Evolutionary conservation across 64 coral and sea anemone species (phyloP), one percentile per base, ranked within the genome.

Genomic region (Stylophora pistillata): DNA sequence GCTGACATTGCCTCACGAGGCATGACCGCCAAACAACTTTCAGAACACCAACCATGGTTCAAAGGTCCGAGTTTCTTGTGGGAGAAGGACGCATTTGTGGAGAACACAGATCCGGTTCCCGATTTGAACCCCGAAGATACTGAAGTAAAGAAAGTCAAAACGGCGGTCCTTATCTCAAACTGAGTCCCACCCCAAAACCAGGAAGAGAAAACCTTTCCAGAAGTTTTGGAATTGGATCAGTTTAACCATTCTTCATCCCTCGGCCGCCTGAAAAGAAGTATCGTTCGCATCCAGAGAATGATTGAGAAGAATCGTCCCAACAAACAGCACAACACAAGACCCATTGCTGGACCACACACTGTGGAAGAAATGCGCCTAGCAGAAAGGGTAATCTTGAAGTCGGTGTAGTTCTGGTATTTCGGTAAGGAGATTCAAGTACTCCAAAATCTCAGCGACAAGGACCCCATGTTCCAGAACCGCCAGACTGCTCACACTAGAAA

Each of bases 401-500:
- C 68, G 13, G 53, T 90, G 23, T 75, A 80, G 64, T 52, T 52
- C n/a, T 53, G 78, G 11, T 6, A 72, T 58, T 90, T 81, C 58
- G 4, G 23, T 56, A 47, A 90, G 18, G 78, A 90, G 66, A 73
- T 90, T 9, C 53, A 58, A 74, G 28, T 37, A 6, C 17, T 90
- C 5, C 47, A 74, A 31, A 32, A 32, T 52, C 23, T 84, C 15
- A 58, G 57, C 27, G 69, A 62, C 11, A 83, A 81, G 53, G 53
- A 90, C 27, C 17, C 69, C 23, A 82, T 74, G 89, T 90, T 90
- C 89, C 12, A 83, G 10, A 57, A 81, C 34, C 78, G 78, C 28
- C 53, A 82, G 31, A 58, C 56, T 54, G 66, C 77, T 52, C 77
- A 69, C 14, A 78, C 0, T 32, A 58, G 88, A 82, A 90, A 90